Base-by-base conservation (phyloP, 2,888 invertebrate genomes). In the Zhuqinia jingwanae region DNA sequence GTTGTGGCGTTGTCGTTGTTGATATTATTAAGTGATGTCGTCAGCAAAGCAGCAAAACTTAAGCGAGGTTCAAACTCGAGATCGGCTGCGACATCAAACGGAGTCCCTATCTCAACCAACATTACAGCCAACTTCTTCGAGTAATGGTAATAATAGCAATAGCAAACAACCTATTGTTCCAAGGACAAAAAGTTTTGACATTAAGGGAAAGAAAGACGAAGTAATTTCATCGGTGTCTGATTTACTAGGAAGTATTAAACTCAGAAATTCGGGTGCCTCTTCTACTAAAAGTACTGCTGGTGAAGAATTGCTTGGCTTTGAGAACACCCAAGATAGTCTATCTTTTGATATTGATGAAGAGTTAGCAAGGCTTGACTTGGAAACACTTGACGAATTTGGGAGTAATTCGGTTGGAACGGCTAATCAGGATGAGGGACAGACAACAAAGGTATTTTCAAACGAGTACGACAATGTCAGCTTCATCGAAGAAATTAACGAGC, bases 261-360 rank as follows among this genome's bases (percentile, higher is more conserved):
- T 13, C 1, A 0, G 2, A 1, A 50, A 50, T 1, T 47, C 47
- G 1, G 22, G 8, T 36, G 36, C 30, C 11, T 1, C 11, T 20
- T 56, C 30, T n/a, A 60, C 30, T 10, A 70, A 53, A 56, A 27
- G 15, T 30, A 20, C 10, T 53, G 75, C 13, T 53, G 11, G n/a
- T 50, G 8, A 30, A 53, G 27, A 75, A 53, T 30, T 36, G 8
- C 3, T 56, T 1, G 36, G 36, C 3, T 3, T n/a, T 11, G 75
- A 30, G 25, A 63, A 80, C 13, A 73, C 58, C 42, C 45, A 70
- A 11, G 86, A 87, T 20, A 89, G 79, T 68, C 85, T 88, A 11
- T 65, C 85, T 1, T 85, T 90, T 75, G 89, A 88, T 70, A 89
- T 90, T 68, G 90, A 90, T 22, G 90, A 89, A 20, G 90, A 90